Conservation (phyloP, 2,888 invertebrate genomes). For the Archips crataeganus region DNA sequence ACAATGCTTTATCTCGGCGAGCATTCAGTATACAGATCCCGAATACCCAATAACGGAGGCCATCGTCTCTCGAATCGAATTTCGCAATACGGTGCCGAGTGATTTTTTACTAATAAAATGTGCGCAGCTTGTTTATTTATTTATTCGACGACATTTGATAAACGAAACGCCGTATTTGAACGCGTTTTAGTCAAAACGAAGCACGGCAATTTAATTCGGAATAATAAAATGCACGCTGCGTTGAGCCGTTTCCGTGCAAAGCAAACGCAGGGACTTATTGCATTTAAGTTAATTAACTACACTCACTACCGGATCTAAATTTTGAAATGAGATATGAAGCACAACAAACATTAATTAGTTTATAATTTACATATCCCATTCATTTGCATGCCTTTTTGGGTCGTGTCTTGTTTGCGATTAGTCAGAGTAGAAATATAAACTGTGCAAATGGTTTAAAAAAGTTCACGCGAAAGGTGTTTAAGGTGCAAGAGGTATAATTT, state of each 20-base stretch:
- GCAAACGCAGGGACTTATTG: conserved; percentile 66
- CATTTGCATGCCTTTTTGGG: neutral
- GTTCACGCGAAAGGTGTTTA: neutral
- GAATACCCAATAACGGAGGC: conserved; percentile 70
- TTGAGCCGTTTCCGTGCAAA: conserved; percentile 59
- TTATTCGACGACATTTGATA: conserved; percentile 32
- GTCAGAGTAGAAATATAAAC: neutral
- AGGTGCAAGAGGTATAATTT: neutral
- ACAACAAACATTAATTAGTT: conserved; percentile 37
- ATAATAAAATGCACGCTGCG: conserved; percentile 55
- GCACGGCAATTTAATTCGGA: conserved; percentile 54
- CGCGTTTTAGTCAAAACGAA: conserved; percentile 33
- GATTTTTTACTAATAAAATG: conserved; percentile 69
- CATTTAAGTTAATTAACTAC: conserved; percentile 55
- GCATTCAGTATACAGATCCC: conserved; percentile 57
- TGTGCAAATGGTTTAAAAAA: neutral
- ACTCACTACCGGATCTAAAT: conserved; percentile 28
- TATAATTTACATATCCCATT: conserved; percentile 27
- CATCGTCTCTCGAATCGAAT: conserved; percentile 69
- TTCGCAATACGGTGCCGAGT: conserved; percentile 51
- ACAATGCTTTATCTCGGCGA: conserved; percentile 46
- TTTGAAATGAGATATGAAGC: conserved; percentile 31
- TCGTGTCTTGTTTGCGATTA: neutral
- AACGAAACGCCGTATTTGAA: conserved; percentile 31
- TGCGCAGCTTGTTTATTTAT: conserved; percentile 44